phyloP scores from a whole-genome alignment of 2,797 vertebrate species.

The Otus scops region DNA sequence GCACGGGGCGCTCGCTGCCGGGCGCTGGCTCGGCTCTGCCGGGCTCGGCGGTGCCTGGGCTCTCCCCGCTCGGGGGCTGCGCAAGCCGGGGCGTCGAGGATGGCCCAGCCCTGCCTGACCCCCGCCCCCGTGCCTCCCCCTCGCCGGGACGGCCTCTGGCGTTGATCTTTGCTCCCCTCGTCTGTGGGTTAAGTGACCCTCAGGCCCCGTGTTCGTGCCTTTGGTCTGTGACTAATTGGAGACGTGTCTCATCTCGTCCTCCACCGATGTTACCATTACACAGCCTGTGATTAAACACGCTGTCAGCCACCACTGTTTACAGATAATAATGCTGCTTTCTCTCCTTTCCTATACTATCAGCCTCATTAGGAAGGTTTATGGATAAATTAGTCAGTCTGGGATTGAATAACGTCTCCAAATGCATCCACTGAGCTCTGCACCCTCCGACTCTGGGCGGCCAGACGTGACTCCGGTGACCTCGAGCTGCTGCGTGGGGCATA shows the following conservation, averaged over 20 bases:
- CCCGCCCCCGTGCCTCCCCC: not conserved
- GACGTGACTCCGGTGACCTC: not conserved
- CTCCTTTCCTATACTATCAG: not conserved
- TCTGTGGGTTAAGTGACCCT: not conserved
- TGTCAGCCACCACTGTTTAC: conserved; percentile 17
- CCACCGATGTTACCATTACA: not conserved
- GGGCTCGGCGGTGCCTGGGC: not conserved
- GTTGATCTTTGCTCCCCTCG: not conserved
- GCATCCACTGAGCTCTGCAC: not conserved
- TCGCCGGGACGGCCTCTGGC: not conserved
- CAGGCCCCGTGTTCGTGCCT: not conserved
- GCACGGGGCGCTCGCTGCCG: accelerated
- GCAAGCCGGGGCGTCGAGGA: not conserved
- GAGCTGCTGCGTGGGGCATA: accelerated
- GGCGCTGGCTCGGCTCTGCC: not conserved
- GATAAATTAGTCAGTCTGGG: not conserved
- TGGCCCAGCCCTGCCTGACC: not conserved
- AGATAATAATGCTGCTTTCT: conserved; percentile 12
- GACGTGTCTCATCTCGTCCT: conserved; percentile 8
- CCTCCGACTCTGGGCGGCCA: not conserved
- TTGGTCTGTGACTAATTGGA: not conserved
- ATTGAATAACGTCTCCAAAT: not conserved
- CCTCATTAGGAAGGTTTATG: conserved; percentile 23
- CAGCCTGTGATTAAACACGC: conserved; percentile 17
- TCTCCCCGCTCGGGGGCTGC: accelerated